Conservation (phyloP, 2,797 vertebrate genomes). For the Brotogeris chrysoptera region DNA sequence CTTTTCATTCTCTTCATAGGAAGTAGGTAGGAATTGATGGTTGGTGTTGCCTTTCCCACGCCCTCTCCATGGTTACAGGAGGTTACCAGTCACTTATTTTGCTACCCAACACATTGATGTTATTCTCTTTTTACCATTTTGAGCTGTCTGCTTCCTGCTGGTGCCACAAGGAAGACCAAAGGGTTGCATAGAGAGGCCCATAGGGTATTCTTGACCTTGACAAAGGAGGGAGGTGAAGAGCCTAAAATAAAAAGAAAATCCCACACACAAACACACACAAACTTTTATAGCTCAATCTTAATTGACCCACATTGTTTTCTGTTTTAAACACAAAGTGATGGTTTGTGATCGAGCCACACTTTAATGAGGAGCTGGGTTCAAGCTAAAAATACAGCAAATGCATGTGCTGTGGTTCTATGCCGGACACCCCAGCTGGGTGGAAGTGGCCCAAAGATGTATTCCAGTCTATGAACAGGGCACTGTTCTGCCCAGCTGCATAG, state of each 20-base stretch:
- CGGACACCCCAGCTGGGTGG: conserved; percentile 72
- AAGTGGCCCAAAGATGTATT: conserved; percentile 56
- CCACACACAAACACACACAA: background rate
- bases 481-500: conserved; percentile 77
- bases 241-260: background rate
- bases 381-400: conserved; percentile 66
- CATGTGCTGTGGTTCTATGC: conserved; percentile 29
- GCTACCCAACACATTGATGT: background rate
- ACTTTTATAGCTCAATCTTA: conserved; percentile 6
- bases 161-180: background rate
- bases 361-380: conserved; percentile 34
- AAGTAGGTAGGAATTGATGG: background rate
- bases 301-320: conserved; percentile 37
- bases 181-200: background rate
- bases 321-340: conserved; percentile 51
- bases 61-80: background rate
- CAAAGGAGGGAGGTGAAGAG: background rate
- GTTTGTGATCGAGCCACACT: conserved; percentile 42
- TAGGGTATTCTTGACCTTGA: background rate
- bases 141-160: conserved; percentile 40
- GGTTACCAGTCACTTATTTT: background rate
- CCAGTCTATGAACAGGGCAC: conserved; percentile 73
- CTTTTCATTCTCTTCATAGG: background rate
- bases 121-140: background rate
- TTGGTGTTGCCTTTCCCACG: background rate